Evolutionary conservation across 2,888 invertebrate species (phyloP).

Genomic region (Aphodius sticticus): DNA sequence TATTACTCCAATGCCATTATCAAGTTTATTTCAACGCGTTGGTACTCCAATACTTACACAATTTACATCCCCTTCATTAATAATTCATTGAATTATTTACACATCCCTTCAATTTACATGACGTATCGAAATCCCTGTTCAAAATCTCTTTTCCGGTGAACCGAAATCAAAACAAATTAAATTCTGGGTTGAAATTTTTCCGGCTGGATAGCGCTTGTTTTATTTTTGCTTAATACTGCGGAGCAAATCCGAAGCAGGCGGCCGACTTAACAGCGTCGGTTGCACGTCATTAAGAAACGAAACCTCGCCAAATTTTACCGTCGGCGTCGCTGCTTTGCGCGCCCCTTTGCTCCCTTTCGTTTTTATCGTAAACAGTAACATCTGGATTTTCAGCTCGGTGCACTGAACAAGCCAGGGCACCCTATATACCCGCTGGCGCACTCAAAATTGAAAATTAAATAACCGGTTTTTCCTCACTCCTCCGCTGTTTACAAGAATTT

Average conservation of each 20-base stretch:
- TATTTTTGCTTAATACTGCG: constrained; percentile 5
- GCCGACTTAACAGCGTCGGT: constrained; percentile 24
- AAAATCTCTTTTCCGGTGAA: not conserved
- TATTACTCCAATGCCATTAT: too few relatives aligned
- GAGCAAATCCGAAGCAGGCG: constrained; percentile 27
- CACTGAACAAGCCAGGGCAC: not conserved
- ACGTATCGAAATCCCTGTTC: not conserved
- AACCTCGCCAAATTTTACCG: constrained; percentile 32
- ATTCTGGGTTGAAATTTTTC: not conserved
- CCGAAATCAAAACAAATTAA: not conserved
- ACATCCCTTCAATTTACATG: not conserved
- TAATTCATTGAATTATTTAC: too few relatives aligned
- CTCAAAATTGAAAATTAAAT: not conserved
- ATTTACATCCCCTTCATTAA: too few relatives aligned
- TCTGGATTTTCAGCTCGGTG: constrained; percentile 27
- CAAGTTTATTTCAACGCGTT: too few relatives aligned
- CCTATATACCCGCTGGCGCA: too few relatives aligned
- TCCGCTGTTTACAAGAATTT: too few relatives aligned
- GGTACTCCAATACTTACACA: too few relatives aligned
- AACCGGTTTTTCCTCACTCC: not conserved
- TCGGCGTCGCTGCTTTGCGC: constrained; percentile 23
- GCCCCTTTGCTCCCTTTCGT: not conserved
- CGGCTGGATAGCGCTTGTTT: not conserved
- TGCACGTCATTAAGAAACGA: constrained; percentile 33
- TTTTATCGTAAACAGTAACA: constrained; percentile 29